phyloP scores from a whole-genome alignment of 2,113 vertebrate species.

The Ochotona curzoniae region DNA sequence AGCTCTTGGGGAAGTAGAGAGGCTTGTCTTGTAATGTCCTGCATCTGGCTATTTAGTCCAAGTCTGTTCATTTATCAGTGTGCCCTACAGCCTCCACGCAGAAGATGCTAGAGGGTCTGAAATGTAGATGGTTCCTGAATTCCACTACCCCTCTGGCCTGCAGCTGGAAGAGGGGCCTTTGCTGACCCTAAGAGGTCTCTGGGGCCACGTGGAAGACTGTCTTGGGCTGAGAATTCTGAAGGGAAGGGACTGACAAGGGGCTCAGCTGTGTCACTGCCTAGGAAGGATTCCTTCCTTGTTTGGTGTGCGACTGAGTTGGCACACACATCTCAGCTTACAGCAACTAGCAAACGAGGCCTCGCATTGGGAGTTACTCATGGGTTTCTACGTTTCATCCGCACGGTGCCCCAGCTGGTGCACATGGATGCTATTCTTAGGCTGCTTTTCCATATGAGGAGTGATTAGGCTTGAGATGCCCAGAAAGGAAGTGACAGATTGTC shows the following conservation, averaged over 20 bases:
- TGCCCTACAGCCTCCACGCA: background rate
- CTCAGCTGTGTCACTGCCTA: background rate
- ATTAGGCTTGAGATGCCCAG: background rate
- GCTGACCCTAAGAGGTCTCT: background rate
- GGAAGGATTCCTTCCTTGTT: background rate
- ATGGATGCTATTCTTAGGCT: background rate
- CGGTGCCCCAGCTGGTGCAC: background rate
- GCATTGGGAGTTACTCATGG: background rate
- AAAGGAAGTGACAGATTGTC: background rate
- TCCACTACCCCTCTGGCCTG: background rate
- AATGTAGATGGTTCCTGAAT: background rate
- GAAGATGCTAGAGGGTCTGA: background rate
- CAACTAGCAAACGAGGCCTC: background rate
- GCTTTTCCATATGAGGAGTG: constrained; percentile 8
- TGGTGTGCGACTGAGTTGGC: background rate
- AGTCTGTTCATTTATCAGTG: background rate
- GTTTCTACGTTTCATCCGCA: constrained; percentile 3
- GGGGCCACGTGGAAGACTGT: background rate
- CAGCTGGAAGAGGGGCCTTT: background rate
- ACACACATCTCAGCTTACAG: background rate
- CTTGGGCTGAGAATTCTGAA: background rate
- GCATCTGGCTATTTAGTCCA: background rate
- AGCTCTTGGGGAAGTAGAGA: background rate
- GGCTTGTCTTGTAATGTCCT: background rate
- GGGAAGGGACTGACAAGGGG: background rate